These are phyloP conservation scores for Anthophora plumipes DNA, from an alignment of 2,888 invertebrate species.

Conservation along the genomic window DNA sequence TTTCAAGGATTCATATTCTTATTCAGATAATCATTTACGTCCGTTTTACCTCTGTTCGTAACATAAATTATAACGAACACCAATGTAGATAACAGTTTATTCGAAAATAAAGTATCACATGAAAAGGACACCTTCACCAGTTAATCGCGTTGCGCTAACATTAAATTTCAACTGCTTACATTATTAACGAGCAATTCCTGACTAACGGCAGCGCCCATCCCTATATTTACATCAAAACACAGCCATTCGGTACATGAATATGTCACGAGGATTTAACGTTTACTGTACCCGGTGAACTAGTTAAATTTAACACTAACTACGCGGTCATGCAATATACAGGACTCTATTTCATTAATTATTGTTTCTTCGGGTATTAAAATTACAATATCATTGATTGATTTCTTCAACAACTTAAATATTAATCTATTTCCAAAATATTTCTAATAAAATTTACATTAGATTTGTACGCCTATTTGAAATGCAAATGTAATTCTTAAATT, in stretches of 20 bases:
- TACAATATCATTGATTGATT: too few relatives aligned
- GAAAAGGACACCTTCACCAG: conserved; percentile 2
- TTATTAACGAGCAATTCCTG: conserved; percentile 60
- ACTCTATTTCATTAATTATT: too few relatives aligned
- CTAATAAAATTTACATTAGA: too few relatives aligned
- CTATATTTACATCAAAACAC: conserved; percentile 66
- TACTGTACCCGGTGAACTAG: conserved; percentile 38
- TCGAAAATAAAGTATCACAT: not conserved
- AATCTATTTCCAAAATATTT: too few relatives aligned
- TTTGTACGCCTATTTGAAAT: too few relatives aligned
- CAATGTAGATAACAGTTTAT: not conserved
- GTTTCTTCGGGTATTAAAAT: too few relatives aligned
- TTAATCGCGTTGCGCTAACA: conserved; percentile 30
- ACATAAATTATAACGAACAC: too few relatives aligned
- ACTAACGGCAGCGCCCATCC: conserved; percentile 46
- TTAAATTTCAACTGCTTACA: conserved; percentile 61
- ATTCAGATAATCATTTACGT: too few relatives aligned
- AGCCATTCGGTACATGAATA: conserved; percentile 46
- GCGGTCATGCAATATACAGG: conserved; percentile 29
- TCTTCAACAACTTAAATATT: too few relatives aligned
- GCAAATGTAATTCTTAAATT: too few relatives aligned
- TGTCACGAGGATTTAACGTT: conserved; percentile 26
- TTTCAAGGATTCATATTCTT: too few relatives aligned
- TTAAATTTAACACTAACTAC: conserved; percentile 68
- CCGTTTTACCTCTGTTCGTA: too few relatives aligned